These are phyloP conservation scores for Ennomos erosarius DNA, from an alignment of 2,888 invertebrate genomes.

Conservation along the genomic window DNA sequence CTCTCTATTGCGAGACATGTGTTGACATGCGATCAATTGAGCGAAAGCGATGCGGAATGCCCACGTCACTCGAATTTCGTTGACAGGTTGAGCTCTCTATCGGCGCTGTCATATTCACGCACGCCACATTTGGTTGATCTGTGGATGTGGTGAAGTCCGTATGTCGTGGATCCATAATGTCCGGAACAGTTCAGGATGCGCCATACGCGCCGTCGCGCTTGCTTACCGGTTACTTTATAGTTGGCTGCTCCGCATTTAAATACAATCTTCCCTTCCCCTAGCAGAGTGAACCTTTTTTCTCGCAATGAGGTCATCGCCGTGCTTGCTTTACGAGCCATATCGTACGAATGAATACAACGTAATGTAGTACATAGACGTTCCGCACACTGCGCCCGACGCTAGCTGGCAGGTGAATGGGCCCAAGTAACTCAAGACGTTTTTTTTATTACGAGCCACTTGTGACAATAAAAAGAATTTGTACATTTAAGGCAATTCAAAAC, in stretches of 20 bases:
- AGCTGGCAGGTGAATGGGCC: conserved; percentile 62
- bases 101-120: conserved; percentile 53
- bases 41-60: conserved; percentile 73
- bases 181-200: conserved; percentile 49
- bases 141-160: conserved; percentile 46
- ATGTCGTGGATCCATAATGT: conserved; percentile 56
- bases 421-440: conserved; percentile 42
- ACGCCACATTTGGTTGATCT: conserved; percentile 68
- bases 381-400: conserved; percentile 64
- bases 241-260: conserved; percentile 56
- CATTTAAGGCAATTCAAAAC: too few relatives aligned
- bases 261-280: conserved; percentile 52
- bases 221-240: conserved; percentile 52
- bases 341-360: conserved; percentile 59
- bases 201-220: conserved; percentile 45
- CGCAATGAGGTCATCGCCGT: conserved; percentile 71
- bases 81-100: conserved; percentile 67
- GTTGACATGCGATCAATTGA: conserved; percentile 80
- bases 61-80: conserved; percentile 67
- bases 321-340: conserved; percentile 67
- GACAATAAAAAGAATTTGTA: neutral
- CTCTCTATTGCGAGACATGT: conserved; percentile 71
- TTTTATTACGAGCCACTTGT: conserved; percentile 21
- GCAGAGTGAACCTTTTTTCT: conserved; percentile 61
- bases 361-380: conserved; percentile 57